A percentile compares a stretch with the other conserved stretches of the same genome.
Conservation (phyloP, 2,113 vertebrate species). For the Xiphorhynchus elegans region DNA sequence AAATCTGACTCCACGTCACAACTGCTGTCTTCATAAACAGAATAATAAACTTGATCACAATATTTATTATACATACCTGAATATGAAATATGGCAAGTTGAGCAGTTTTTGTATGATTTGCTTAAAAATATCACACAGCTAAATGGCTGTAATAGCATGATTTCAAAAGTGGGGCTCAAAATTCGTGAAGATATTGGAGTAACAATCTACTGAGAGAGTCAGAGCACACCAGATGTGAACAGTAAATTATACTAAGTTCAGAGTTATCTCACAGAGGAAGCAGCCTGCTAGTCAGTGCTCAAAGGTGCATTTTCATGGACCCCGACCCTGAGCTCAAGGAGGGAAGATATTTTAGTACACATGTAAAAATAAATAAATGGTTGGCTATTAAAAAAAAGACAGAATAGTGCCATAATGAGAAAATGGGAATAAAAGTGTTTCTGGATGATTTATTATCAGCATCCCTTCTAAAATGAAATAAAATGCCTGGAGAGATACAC, state of each 20-base stretch:
- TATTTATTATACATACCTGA: not conserved
- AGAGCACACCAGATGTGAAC: accelerated
- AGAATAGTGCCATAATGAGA: constrained; percentile 67
- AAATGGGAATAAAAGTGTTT: constrained; percentile 76
- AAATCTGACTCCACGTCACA: not conserved
- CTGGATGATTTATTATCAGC: constrained; percentile 78
- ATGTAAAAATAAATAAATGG: constrained; percentile 17
- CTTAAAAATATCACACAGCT: not conserved
- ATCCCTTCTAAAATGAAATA: constrained; percentile 68
- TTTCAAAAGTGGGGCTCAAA: not conserved
- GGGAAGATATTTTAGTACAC: not conserved
- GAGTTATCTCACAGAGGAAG: not conserved
- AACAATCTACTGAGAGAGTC: not conserved
- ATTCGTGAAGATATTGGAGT: not conserved
- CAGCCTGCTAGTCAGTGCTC: not conserved
- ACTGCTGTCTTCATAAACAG: not conserved
- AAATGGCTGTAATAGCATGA: not conserved
- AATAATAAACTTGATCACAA: not conserved
- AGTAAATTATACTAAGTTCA: not conserved
- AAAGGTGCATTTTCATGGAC: not conserved
- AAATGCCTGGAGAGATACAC: constrained; percentile 36
- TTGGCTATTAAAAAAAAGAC: constrained; percentile 12
- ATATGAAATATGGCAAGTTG: not conserved
- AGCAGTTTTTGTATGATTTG: not conserved
- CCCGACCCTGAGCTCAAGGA: constrained; percentile 25